phyloP scores from a whole-genome alignment of 2,888 invertebrate species.

The Automeris io region DNA sequence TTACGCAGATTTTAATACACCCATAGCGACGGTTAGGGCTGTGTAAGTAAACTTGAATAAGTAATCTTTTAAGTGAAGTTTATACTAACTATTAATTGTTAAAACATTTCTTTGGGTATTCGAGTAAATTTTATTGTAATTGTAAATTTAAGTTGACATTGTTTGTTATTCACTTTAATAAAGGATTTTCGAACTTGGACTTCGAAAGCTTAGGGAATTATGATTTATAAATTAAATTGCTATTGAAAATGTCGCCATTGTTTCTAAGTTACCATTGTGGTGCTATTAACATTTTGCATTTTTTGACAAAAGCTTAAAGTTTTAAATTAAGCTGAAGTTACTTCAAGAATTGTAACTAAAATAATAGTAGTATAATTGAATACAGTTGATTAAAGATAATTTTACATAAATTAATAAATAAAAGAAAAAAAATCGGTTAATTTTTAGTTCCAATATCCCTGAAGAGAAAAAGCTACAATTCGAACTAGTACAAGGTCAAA shows the following conservation, averaged over 20 bases:
- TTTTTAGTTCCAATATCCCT: constrained; percentile 82
- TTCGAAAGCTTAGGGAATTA: not conserved
- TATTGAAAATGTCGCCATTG: not conserved
- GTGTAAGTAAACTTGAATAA: constrained; percentile 66
- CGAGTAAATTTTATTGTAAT: constrained; percentile 5
- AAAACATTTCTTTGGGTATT: constrained; percentile 6
- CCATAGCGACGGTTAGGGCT: constrained; percentile 84
- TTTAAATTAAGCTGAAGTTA: too few relatives aligned
- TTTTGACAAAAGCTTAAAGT: too few relatives aligned
- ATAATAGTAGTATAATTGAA: too few relatives aligned
- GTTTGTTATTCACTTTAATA: constrained; percentile 6
- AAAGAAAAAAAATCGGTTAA: constrained; percentile 11
- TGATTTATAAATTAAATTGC: constrained; percentile 2
- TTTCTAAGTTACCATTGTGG: too few relatives aligned
- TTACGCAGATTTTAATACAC: constrained; percentile 82
- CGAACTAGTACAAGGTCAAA: constrained; percentile 87
- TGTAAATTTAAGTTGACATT: constrained; percentile 7
- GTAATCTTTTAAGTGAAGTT: constrained; percentile 10
- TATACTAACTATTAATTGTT: constrained; percentile 9
- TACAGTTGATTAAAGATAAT: too few relatives aligned
- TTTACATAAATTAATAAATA: too few relatives aligned
- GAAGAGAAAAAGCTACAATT: constrained; percentile 86
- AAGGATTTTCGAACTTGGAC: constrained; percentile 1
- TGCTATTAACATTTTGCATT: too few relatives aligned
- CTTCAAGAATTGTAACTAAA: too few relatives aligned